phyloP scores from a whole-genome alignment of 2,113 vertebrate species.

The Chloroceryle aenea region DNA sequence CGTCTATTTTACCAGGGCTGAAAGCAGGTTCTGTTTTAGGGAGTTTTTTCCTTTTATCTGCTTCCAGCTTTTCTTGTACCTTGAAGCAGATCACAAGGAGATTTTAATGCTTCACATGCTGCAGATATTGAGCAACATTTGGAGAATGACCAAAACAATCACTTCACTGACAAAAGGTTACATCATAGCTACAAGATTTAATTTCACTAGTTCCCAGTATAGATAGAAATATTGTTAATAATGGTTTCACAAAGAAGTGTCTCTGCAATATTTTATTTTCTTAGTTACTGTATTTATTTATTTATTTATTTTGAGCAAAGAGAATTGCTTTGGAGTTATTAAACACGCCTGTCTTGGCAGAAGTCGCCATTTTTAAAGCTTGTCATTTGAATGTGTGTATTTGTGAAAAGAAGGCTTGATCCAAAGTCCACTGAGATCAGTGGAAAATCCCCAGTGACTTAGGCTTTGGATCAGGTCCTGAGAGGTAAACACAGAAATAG shows the following conservation, averaged over 20 bases:
- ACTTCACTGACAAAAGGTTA: neutral
- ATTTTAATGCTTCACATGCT: conserved; percentile 28
- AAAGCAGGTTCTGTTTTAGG: conserved; percentile 25
- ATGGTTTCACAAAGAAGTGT: neutral
- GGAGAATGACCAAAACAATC: conserved; percentile 16
- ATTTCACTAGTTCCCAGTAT: neutral
- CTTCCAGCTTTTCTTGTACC: conserved; percentile 24
- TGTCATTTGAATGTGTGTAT: neutral
- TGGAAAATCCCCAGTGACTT: conserved; percentile 60
- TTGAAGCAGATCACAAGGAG: conserved; percentile 20
- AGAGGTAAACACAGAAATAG: neutral
- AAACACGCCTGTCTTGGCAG: neutral
- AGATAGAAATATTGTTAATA: neutral
- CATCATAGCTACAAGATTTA: neutral
- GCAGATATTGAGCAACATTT: conserved; percentile 21
- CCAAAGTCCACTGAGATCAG: conserved; percentile 35
- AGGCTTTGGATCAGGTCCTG: conserved; percentile 21
- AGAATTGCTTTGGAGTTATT: neutral
- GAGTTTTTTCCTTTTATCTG: conserved; percentile 34
- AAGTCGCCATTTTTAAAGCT: conserved; percentile 8
- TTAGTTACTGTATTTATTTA: neutral
- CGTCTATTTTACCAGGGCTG: neutral
- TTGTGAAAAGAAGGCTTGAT: neutral
- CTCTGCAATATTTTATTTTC: neutral
- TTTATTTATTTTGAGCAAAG: neutral